These are phyloP conservation scores for Leuciscus idus DNA, from an alignment of 2,113 vertebrate species.

Conservation along the genomic window DNA sequence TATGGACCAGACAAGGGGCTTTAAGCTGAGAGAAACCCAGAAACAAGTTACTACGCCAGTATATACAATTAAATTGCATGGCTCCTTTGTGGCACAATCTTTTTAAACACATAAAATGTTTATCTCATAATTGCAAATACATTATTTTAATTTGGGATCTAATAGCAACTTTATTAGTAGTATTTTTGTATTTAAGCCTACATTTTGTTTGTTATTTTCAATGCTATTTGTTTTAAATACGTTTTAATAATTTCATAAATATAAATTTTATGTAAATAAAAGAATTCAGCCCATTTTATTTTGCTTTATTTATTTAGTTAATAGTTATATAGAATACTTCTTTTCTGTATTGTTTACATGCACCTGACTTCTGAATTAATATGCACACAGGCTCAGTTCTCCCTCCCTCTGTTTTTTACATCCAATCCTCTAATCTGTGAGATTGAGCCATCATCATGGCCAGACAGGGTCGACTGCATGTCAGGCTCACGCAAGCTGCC, in stretches of 20 bases:
- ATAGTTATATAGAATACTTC: not conserved
- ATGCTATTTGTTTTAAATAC: not conserved
- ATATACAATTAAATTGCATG: not conserved
- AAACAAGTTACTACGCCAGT: not conserved
- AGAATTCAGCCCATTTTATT: not conserved
- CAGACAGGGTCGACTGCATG: slow-evolving; percentile 14
- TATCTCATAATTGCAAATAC: too few relatives aligned
- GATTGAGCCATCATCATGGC: slow-evolving; percentile 13
- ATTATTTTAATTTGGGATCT: too few relatives aligned
- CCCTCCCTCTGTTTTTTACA: not conserved
- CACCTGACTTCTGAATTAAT: not conserved
- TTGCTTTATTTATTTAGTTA: not conserved
- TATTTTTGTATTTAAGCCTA: too few relatives aligned
- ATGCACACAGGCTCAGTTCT: not conserved
- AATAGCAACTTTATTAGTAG: too few relatives aligned
- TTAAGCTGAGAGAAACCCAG: not conserved
- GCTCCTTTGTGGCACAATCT: too few relatives aligned
- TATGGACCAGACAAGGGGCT: not conserved
- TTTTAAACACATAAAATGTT: too few relatives aligned
- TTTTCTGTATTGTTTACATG: not conserved
- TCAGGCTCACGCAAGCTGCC: slow-evolving; percentile 21
- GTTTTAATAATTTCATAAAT: not conserved
- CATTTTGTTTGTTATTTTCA: not conserved
- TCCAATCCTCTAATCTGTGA: slow-evolving; percentile 30
- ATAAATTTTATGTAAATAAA: not conserved